Evolutionary conservation across 2,888 invertebrate species (phyloP).

Genomic region (Homarus gammarus): DNA sequence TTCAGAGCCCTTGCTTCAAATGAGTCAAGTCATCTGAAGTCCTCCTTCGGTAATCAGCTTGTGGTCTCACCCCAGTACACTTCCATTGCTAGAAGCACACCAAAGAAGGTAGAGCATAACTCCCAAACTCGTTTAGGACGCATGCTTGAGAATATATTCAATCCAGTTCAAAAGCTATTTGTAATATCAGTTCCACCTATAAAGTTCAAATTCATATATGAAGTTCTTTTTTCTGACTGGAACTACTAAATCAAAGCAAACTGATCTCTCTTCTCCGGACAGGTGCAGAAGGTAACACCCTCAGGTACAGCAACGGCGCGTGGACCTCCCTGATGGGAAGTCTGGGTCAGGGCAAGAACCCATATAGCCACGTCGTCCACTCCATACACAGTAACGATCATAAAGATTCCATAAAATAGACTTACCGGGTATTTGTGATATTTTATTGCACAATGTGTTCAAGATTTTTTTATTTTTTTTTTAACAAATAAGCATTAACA

Average conservation of each 20-base stretch:
- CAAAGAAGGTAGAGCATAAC: background rate
- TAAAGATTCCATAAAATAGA: background rate
- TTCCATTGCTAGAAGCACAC: conserved; percentile 7
- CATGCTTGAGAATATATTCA: conserved; percentile 1
- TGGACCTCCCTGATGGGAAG: conserved; percentile 14
- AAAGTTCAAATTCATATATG: conserved; percentile 32
- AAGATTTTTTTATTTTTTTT: too few relatives aligned
- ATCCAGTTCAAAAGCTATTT: conserved; percentile 18
- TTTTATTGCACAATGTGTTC: too few relatives aligned
- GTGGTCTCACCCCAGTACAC: conserved; percentile 22
- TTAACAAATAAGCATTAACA: too few relatives aligned
- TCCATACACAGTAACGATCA: background rate
- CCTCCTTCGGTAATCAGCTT: background rate
- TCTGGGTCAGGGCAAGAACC: background rate
- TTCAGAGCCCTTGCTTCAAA: background rate
- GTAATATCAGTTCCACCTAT: conserved; percentile 17
- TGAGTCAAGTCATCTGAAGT: background rate
- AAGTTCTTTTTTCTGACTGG: conserved; percentile 31
- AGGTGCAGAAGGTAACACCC: conserved; percentile 10
- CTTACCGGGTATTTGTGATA: too few relatives aligned
- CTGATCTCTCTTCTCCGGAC: conserved; percentile 9
- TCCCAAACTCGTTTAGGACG: background rate
- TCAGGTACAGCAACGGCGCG: conserved; percentile 13
- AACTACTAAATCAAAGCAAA: conserved; percentile 18
- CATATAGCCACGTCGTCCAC: conserved; percentile 3